Evolutionary conservation across 2,113 vertebrate species (phyloP), one percentile per base, ranked within the genome.

Genomic region (Otus sunia): DNA sequence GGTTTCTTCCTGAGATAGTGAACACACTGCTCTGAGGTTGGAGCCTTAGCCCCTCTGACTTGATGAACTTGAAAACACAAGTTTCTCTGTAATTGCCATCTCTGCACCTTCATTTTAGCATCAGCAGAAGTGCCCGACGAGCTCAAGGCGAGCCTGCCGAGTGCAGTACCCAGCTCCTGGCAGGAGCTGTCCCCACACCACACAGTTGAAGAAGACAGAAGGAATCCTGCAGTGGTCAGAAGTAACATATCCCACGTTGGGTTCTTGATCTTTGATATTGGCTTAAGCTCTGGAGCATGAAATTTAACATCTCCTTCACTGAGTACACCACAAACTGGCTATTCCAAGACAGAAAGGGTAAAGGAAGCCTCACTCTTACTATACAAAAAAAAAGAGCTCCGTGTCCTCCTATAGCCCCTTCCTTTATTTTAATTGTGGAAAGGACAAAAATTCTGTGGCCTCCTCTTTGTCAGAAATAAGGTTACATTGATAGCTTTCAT

Each of bases 301-400:
- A 23, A 80, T 74, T 60, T 62, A 30, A 50, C 53, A 49, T 89
- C 39, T 72, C 10, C 60, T 80, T n/a, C 22, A 45, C 8, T 58
- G 55, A 74, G 15, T 41, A 12, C 20, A 63, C 34, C n/a, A 37
- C 55, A 58, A 53, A 67, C 18, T 50, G 26, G 15, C 36, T 86
- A 14, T 69, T 88, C 32, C n/a, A 78, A 90, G 82, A 47, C 34
- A 43, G 50, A 60, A 88, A 22, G 26, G 36, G 37, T 59, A 80
- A 43, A 20, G 52, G 34, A 90, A 85, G 21, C 22, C 52, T 75
- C n/a, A 11, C 22, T 74, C 25, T 67, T 68, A 39, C 14, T 32
- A 11, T 11, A 23, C 6, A 26, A 49, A 45, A 59, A 52, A 37
- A 30, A 37, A 62, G 20, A 64, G 15, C 1, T 0, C 7, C 0